Evolutionary conservation across 2,113 vertebrate species (phyloP).

Genomic region (Psittacara wagleri): DNA sequence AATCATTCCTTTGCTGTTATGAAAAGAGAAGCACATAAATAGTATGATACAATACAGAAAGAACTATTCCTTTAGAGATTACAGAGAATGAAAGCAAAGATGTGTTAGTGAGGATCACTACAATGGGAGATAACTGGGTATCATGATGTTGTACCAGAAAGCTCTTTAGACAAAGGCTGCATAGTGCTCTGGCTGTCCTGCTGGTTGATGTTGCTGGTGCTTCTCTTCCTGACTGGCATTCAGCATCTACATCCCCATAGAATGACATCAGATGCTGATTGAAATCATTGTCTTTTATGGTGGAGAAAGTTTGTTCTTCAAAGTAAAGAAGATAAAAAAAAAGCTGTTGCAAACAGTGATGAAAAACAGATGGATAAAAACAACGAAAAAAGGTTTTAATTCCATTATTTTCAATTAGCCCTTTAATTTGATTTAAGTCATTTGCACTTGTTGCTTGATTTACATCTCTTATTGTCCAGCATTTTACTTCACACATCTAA

Average conservation of each 20-base stretch:
- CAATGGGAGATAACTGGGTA: neutral
- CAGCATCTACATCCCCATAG: neutral
- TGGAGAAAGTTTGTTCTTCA: conserved; percentile 68
- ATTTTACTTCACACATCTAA: conserved; percentile 65
- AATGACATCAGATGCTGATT: conserved; percentile 47
- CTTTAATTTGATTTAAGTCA: conserved; percentile 59
- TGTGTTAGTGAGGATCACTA: neutral
- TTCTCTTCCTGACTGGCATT: conserved; percentile 27
- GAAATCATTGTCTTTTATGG: conserved; percentile 55
- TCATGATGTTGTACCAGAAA: neutral
- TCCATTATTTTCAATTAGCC: conserved; percentile 66
- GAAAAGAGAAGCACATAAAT: rapidly evolving
- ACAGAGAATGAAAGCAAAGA: neutral
- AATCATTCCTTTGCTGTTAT: neutral
- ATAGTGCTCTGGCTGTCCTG: neutral
- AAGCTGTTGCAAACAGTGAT: conserved; percentile 47
- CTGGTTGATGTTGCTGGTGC: neutral
- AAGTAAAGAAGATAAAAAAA: conserved; percentile 59
- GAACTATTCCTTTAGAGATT: rapidly evolving
- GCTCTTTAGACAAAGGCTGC: neutral
- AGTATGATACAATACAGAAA: rapidly evolving
- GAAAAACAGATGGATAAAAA: conserved; percentile 65
- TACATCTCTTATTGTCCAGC: conserved; percentile 57
- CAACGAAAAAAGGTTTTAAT: conserved; percentile 63
- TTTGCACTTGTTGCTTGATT: conserved; percentile 62